phyloP scores from a whole-genome alignment of 2,888 invertebrate genomes.

The Ceratothoa steindachneri region DNA sequence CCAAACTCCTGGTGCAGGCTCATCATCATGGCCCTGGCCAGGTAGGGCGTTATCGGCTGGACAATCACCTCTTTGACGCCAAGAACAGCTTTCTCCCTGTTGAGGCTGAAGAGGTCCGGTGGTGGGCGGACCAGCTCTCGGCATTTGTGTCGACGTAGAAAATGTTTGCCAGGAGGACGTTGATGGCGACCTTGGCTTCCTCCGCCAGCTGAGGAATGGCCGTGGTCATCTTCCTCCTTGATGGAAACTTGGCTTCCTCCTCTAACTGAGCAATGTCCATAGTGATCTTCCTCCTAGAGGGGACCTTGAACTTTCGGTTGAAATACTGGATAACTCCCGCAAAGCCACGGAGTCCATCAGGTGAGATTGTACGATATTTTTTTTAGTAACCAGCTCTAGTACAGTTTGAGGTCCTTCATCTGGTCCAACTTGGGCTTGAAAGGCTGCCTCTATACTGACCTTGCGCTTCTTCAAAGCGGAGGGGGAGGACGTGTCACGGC shows the following conservation, averaged over 20 bases:
- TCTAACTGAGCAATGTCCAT: too few species aligned
- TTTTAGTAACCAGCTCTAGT: too few species aligned
- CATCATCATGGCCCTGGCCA: constrained; percentile 11
- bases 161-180: not conserved
- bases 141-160: too few species aligned
- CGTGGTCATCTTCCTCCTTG: not conserved
- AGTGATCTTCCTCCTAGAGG: too few species aligned
- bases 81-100: not conserved
- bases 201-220: not conserved
- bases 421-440: too few species aligned
- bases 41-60: not conserved
- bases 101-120: not conserved
- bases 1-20: constrained; percentile 3
- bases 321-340: not conserved
- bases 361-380: too few species aligned
- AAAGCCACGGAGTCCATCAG: too few species aligned
- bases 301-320: not conserved
- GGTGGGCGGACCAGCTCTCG: not conserved
- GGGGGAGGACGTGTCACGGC: too few species aligned
- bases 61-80: not conserved
- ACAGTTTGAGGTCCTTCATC: too few species aligned
- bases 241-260: not conserved
- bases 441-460: too few species aligned
- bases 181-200: not conserved
- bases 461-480: too few species aligned